These are phyloP conservation scores for Mantis religiosa DNA, from an alignment of 2,888 invertebrate genomes.

Conservation along the genomic window DNA sequence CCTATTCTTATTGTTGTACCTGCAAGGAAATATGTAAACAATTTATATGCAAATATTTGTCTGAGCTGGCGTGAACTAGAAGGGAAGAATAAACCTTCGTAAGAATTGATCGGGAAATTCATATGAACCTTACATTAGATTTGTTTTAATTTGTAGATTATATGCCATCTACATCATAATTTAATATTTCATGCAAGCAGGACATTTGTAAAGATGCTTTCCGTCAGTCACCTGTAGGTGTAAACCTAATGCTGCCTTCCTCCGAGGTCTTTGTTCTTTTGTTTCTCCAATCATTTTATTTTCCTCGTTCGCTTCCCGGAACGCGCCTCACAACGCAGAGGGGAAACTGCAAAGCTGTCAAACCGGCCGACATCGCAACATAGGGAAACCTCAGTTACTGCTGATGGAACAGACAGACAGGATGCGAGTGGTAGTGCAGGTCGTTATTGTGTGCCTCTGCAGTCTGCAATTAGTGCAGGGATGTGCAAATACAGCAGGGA, in stretches of 20 bases:
- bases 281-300: not conserved
- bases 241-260: not conserved
- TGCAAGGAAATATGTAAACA: no score
- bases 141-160: no score
- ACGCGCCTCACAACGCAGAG: not conserved
- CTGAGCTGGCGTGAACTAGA: no score
- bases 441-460: not conserved
- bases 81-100: no score
- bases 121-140: no score
- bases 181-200: no score
- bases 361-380: not conserved
- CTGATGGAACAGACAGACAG: not conserved
- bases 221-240: no score
- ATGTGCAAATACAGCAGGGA: not conserved
- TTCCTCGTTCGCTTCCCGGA: not conserved
- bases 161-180: no score
- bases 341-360: not conserved
- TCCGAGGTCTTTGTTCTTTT: not conserved
- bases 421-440: not conserved
- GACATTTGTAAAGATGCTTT: no score
- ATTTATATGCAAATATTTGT: no score
- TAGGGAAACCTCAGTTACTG: not conserved
- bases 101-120: no score
- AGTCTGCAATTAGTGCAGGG: not conserved
- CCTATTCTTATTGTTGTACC: no score